Percentiles rank a stretch among this genome's conserved stretches.
Conservation (phyloP, 2,113 vertebrate species). For the Eubucco bourcierii region DNA sequence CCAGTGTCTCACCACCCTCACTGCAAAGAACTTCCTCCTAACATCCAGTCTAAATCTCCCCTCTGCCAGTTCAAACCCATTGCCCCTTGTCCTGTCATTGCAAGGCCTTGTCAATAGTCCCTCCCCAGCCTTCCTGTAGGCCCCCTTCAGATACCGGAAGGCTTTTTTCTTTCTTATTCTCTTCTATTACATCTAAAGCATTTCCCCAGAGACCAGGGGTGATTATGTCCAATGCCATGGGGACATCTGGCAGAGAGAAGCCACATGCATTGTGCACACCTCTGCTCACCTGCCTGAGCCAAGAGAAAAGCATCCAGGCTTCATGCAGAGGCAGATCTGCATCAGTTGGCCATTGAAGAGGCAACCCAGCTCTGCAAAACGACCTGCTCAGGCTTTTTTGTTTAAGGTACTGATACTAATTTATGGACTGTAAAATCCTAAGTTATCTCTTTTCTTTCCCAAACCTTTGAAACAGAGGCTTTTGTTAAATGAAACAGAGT, state of each 20-base stretch:
- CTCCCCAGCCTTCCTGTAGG: too few relatives aligned
- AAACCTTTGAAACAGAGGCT: not conserved
- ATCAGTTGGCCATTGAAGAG: not conserved
- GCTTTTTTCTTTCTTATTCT: not conserved
- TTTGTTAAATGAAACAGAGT: too few relatives aligned
- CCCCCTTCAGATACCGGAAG: too few relatives aligned
- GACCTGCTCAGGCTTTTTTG: not conserved
- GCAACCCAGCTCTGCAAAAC: not conserved
- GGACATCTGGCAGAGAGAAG: not conserved
- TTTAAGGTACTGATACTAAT: not conserved
- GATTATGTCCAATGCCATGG: not conserved
- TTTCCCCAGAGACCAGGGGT: not conserved
- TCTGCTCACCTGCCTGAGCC: not conserved
- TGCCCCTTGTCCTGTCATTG: too few relatives aligned
- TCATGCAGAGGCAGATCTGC: not conserved
- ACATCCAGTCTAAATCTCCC: too few relatives aligned
- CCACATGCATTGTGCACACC: fast-evolving
- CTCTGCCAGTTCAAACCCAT: too few relatives aligned
- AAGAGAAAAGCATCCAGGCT: not conserved
- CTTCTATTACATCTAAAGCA: not conserved
- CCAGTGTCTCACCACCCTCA: too few relatives aligned
- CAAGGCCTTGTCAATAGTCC: too few relatives aligned
- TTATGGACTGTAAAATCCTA: not conserved
- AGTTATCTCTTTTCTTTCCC: not conserved
- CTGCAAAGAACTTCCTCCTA: too few relatives aligned